Percentiles rank a stretch among this genome's conserved stretches.
Evolutionary conservation across 2,888 invertebrate species (phyloP).

Genomic region (Phorcus lineatus): DNA sequence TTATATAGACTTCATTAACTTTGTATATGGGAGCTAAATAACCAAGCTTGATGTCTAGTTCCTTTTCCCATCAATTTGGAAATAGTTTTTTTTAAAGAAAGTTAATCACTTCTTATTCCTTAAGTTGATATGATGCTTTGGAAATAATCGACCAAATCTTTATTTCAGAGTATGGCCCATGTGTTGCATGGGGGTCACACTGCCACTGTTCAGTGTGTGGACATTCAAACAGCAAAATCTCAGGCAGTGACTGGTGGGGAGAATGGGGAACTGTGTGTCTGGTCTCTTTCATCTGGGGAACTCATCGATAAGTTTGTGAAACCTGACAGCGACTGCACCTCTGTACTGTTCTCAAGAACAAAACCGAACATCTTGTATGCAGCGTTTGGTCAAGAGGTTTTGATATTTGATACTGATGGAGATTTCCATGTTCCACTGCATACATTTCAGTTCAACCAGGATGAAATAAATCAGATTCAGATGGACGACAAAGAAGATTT

Average conservation of each 20-base stretch:
- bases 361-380: slow-evolving; percentile 64
- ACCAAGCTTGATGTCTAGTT: no score
- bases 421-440: slow-evolving; percentile 54
- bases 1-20: no score
- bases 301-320: slow-evolving; percentile 48
- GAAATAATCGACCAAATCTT: no score
- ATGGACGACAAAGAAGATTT: slow-evolving; percentile 68
- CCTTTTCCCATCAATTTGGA: no score
- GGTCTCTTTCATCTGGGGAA: slow-evolving; percentile 51
- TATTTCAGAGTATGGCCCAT: slow-evolving; percentile 32
- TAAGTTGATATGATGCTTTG: no score
- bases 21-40: no score
- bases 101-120: neutral
- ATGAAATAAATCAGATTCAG: slow-evolving; percentile 71
- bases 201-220: slow-evolving; percentile 62
- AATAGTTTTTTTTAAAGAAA: no score
- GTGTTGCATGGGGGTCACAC: slow-evolving; percentile 57
- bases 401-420: slow-evolving; percentile 52
- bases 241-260: slow-evolving; percentile 63
- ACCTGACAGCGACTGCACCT: slow-evolving; percentile 63
- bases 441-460: slow-evolving; percentile 62
- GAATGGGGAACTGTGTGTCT: slow-evolving; percentile 62
- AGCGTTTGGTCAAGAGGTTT: slow-evolving; percentile 60
- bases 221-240: slow-evolving; percentile 47
- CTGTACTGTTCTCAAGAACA: slow-evolving; percentile 59